phyloP scores from a whole-genome alignment of 1,140 invertebrate genomes.

The Lasioglossum albipes region DNA sequence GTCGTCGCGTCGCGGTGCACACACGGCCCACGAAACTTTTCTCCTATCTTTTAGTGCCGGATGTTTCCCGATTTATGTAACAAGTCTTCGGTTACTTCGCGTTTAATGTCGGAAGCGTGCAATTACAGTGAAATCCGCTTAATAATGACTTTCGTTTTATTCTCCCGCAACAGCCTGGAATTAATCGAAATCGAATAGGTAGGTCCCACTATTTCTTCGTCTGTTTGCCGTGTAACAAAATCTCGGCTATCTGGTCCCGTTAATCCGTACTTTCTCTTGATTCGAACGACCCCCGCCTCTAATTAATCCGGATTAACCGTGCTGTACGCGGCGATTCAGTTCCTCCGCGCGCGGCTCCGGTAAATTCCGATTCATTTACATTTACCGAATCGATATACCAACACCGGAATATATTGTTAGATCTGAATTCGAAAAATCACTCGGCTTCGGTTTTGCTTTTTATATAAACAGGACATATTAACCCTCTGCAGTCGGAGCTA shows the following conservation, averaged over 20 bases:
- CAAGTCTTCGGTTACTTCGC: background rate
- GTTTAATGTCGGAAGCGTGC: background rate
- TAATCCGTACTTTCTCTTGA: background rate
- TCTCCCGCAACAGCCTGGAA: background rate
- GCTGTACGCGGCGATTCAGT: background rate
- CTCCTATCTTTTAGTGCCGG: background rate
- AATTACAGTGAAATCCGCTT: background rate
- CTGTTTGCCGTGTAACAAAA: background rate
- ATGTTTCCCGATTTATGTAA: conserved; percentile 2
- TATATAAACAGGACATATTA: no score
- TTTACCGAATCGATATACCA: background rate
- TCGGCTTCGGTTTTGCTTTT: no score
- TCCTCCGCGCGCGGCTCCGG: no score
- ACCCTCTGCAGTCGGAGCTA: no score
- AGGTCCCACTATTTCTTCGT: background rate
- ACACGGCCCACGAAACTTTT: background rate
- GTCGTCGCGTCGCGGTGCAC: background rate
- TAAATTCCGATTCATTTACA: background rate
- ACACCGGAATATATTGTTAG: no score
- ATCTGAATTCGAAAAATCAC: no score
- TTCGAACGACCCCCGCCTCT: background rate
- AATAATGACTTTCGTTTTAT: background rate
- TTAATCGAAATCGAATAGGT: background rate
- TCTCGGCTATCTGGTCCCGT: no score
- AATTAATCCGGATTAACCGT: background rate